Evolutionary conservation across 1,140 invertebrate species (phyloP), one percentile per base, ranked within the genome.

Genomic region (Rhagoletis zephyria): DNA sequence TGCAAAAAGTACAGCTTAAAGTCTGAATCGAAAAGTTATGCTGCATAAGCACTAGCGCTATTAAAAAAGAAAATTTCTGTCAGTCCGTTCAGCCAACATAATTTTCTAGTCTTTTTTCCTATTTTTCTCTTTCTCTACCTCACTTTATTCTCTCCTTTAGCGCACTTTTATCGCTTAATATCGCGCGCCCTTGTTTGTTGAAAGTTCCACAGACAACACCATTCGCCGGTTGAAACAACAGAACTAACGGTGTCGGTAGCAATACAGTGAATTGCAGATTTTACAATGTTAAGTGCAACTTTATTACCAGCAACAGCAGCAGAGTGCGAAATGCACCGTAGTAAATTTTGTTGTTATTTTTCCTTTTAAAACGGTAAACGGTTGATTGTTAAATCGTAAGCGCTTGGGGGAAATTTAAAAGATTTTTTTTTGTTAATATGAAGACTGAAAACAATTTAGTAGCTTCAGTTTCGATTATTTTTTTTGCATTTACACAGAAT

Each of bases 321-420:
- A 19, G 64, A 65, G 64, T 40, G 64, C 10, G 64, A 45, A 70
- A 16, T 74, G 67, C 12, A 14, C 67, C 16, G 45, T 6, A 74
- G 12, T 74, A 2, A 74, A 74, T 74, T 48, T 74, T 74, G 67
- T 16, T 63, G 51, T 63, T 74, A 14, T 74, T 74, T 74, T 12
- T 1, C 42, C 45, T 14, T n/a, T 40, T n/a, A 74, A 48, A 74
- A 42, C 64, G 64, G 19, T 67, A 74, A 74, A 74, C 30, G 30
- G 30, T 74, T 45, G 12, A 74, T 74, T 74, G 67, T 74, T 74
- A 74, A 74, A 74, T 74, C 45, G 67, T 74, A 7, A 74, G 14
- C 3, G 67, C 42, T 74, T 16, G 45, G 30, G 30, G 30, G 30
- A 30, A 30, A 30, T 30, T 30, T 30, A 30, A 30, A 30, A 30